Conservation (phyloP, 1,140 invertebrate species). For the Macrocentrus cingulum region DNA sequence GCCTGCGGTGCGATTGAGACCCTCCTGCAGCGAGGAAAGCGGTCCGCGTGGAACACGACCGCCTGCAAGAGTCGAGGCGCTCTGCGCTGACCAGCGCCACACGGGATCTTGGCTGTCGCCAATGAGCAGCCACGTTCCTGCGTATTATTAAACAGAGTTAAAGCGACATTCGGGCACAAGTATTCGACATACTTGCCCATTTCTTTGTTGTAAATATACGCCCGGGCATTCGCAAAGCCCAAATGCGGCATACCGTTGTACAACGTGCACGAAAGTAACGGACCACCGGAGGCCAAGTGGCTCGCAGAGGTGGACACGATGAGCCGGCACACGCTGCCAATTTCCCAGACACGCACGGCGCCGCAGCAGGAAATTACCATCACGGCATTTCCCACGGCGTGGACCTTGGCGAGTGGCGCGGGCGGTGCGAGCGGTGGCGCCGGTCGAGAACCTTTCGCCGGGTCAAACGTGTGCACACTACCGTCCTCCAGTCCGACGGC, state of each 20-base stretch:
- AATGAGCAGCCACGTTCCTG: constrained; percentile 57
- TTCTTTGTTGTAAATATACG: constrained; percentile 56
- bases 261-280: constrained; percentile 47
- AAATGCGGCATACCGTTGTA: constrained; percentile 56
- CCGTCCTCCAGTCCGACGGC: constrained; percentile 69
- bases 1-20: constrained; percentile 45
- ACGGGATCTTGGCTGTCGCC: constrained; percentile 59
- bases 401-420: constrained; percentile 59
- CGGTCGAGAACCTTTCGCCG: constrained; percentile 59
- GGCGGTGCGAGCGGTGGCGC: constrained; percentile 67
- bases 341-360: constrained; percentile 56
- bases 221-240: constrained; percentile 53
- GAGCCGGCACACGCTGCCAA: constrained; percentile 46
- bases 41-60: constrained; percentile 46
- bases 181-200: constrained; percentile 42
- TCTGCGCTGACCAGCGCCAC: constrained; percentile 54
- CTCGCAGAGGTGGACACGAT: constrained; percentile 52
- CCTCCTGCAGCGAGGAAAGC: constrained; percentile 51
- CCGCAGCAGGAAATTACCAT: constrained; percentile 56
- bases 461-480: constrained; percentile 66
- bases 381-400: constrained; percentile 50
- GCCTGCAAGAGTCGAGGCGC: constrained; percentile 40
- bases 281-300: constrained; percentile 50
- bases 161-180: not conserved
- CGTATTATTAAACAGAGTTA: not conserved